Percentiles rank a stretch among this genome's conserved stretches.
Conservation (phyloP, 2,888 invertebrate genomes). For the Dexiosoma caninum region DNA sequence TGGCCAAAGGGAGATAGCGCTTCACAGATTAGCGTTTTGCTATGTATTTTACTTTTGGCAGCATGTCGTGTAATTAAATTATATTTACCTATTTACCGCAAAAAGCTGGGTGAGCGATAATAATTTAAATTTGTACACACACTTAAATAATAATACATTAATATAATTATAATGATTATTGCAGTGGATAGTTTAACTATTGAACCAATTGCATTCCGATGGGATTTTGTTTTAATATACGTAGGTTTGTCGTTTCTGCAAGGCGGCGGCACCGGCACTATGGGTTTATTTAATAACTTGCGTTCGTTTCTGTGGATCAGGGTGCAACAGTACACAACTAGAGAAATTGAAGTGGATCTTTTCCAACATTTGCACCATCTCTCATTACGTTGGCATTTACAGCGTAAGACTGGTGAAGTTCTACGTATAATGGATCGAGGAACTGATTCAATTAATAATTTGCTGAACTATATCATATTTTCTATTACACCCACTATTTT, state of each 20-base stretch:
- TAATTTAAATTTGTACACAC: no score
- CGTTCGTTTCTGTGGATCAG: constrained; percentile 96
- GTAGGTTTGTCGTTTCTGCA: constrained; percentile 94
- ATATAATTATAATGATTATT: constrained; percentile 68
- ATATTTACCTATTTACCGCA: constrained; percentile 95
- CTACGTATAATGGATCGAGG: constrained; percentile 97
- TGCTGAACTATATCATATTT: constrained; percentile 94
- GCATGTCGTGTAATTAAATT: constrained; percentile 92
- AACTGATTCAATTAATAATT: constrained; percentile 95
- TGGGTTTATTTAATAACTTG: constrained; percentile 95
- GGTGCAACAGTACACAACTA: constrained; percentile 95
- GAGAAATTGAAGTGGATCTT: constrained; percentile 92
- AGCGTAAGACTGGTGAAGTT: constrained; percentile 97
- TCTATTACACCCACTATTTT: constrained; percentile 94
- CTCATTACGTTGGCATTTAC: constrained; percentile 95
- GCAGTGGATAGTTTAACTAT: constrained; percentile 89
- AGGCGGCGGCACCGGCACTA: constrained; percentile 94
- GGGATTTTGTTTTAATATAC: constrained; percentile 93
- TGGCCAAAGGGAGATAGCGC: constrained; percentile 91
- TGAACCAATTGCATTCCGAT: constrained; percentile 83
- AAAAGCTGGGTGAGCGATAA: constrained; percentile 86
- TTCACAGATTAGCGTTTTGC: constrained; percentile 88
- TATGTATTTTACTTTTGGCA: constrained; percentile 87
- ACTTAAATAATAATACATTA: not conserved
- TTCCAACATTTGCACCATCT: constrained; percentile 93